Evolutionary conservation across 2,888 invertebrate species (phyloP).

Genomic region (Lochmaea capreae): DNA sequence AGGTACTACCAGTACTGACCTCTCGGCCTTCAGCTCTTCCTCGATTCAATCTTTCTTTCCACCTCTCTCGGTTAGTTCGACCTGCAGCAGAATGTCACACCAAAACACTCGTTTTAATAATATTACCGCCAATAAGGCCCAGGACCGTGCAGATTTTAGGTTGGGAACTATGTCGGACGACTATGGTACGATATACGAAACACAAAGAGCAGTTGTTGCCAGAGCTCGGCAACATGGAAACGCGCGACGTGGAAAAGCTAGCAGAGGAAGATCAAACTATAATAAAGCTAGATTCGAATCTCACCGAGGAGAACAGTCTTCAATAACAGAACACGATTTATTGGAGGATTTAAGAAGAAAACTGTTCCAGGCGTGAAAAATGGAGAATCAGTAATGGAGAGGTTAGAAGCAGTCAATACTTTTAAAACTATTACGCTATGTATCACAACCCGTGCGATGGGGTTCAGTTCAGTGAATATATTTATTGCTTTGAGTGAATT

Average conservation of each 20-base stretch:
- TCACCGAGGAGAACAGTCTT: neutral
- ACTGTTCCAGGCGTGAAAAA: conserved; percentile 1
- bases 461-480: neutral
- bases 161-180: no score
- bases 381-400: neutral
- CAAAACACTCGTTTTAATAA: no score
- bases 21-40: no score
- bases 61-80: no score
- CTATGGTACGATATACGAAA: no score
- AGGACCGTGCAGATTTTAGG: no score
- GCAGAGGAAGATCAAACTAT: neutral
- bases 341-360: conserved; percentile 12
- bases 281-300: neutral
- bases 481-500: neutral
- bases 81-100: no score
- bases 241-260: neutral
- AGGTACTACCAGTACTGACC: no score
- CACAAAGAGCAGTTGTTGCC: no score
- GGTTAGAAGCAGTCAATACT: neutral
- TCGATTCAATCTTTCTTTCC: no score
- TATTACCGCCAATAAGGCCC: no score
- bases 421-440: conserved; percentile 1
- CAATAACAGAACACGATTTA: neutral
- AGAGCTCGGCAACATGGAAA: no score
- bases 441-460: neutral